phyloP scores from a whole-genome alignment of 2,888 invertebrate species.

The Xestia sexstrigata region DNA sequence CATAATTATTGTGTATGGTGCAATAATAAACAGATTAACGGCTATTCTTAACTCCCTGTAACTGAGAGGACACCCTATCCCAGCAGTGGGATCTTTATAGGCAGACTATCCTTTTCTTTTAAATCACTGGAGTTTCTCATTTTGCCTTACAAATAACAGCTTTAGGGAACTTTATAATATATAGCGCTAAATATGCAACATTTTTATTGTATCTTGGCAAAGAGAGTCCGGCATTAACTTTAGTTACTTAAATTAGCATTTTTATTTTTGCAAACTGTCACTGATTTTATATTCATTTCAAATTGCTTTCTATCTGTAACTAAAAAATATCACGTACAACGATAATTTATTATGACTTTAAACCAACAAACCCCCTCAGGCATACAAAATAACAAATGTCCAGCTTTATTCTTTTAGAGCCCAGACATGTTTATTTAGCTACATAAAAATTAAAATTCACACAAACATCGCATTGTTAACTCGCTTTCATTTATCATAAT shows the following conservation, averaged over 20 bases:
- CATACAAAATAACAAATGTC: slow-evolving; percentile 18
- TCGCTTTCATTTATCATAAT: slow-evolving; percentile 59
- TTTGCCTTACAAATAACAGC: background rate
- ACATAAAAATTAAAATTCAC: slow-evolving; percentile 50
- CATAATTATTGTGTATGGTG: background rate
- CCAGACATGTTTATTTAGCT: slow-evolving; percentile 32
- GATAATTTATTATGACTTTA: background rate
- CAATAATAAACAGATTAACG: background rate
- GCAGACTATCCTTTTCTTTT: background rate
- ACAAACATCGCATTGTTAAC: slow-evolving; percentile 50
- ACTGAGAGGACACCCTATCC: background rate
- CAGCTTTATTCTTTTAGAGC: slow-evolving; percentile 24
- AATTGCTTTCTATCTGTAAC: background rate
- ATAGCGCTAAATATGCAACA: background rate
- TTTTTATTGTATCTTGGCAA: background rate
- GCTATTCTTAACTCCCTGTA: background rate
- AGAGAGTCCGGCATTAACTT: background rate
- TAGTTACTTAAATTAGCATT: background rate
- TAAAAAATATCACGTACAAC: background rate
- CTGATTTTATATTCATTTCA: background rate
- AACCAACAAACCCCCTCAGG: slow-evolving; percentile 22
- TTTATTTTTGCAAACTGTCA: background rate
- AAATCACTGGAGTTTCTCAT: background rate
- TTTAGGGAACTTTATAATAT: no score
- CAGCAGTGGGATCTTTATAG: background rate